A percentile compares a stretch with the other conserved stretches of the same genome.
Evolutionary conservation across 1,140 invertebrate genomes (phyloP).

Genomic region (Drosophila sechellia): DNA sequence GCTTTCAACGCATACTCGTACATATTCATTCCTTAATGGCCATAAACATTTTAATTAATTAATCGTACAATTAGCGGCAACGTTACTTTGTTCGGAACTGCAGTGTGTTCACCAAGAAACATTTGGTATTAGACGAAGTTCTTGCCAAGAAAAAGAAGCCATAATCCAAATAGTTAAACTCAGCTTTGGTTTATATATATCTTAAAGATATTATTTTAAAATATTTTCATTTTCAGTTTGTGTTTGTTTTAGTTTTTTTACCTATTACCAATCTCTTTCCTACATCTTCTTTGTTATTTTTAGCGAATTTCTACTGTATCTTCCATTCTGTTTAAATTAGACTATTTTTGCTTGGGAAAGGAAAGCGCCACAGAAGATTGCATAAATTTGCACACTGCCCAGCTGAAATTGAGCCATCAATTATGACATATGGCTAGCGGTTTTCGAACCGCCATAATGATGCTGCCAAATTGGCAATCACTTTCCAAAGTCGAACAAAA

Average conservation of each 20-base stretch:
- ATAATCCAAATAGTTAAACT: no score
- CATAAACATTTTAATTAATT: constrained; percentile 58
- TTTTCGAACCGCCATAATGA: constrained; percentile 15
- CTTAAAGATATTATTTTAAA: no score
- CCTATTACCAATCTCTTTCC: no score
- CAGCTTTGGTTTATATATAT: no score
- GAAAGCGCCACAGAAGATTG: constrained; percentile 40
- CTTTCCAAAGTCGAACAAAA: constrained; percentile 40
- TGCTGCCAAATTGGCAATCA: constrained; percentile 25
- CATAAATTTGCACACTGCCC: constrained; percentile 61
- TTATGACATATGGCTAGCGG: constrained; percentile 56
- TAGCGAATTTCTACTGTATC: background rate
- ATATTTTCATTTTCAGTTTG: no score
- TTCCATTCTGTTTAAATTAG: constrained; percentile 25
- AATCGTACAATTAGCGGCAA: constrained; percentile 72
- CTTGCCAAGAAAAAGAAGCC: no score
- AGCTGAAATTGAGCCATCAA: constrained; percentile 29
- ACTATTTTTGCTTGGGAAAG: constrained; percentile 23
- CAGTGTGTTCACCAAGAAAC: background rate
- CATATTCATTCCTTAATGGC: constrained; percentile 45
- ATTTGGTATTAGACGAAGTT: constrained; percentile 2
- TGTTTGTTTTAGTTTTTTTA: background rate
- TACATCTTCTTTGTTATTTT: background rate
- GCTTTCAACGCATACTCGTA: constrained; percentile 33
- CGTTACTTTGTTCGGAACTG: constrained; percentile 24